Base-by-base conservation (phyloP, 2,797 vertebrate species). In the Coilia nasus region DNA sequence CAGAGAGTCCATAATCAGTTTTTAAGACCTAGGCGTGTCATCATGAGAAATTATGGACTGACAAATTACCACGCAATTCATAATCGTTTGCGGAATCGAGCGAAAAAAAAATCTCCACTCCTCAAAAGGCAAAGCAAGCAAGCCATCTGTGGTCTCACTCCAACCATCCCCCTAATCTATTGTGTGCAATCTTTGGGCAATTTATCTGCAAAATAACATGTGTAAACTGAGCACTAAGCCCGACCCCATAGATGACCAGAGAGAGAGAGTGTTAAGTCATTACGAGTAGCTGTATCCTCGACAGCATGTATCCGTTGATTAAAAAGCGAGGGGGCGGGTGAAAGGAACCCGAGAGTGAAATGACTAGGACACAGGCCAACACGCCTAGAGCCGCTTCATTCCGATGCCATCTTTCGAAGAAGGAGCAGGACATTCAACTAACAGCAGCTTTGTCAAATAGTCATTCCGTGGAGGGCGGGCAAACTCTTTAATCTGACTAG, bases 151-250 rank as follows among this genome's bases (percentile, higher is more conserved):
- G 71, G 71, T 44, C 41, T 78, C 6, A 17, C 71, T 19, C 31
- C 19, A 21, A 19, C 21, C 46, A 47, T 4, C 50, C 50, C n/a
- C 7, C 60, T 23, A 78, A 21, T 78, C 71, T 78, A 78, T 78
- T 78, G 41, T 44, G 71, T 21, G 31, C 41, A 44, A 44, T 78
- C 71, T 78, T 44, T 41, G 71, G 71, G 71, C 19, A 78, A 78
- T 78, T 78, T 78, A 44, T 78, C 71, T 78, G 71, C 71, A 78
- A 78, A 78, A 78, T 78, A 44, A 78, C 31, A 5, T 78, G 64
- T 31, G 21, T 21, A 78, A 78, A 31, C 35, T 2, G 17, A 59
- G 57, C 71, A 21, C 71, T 44, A 78, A 78, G 35, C 71, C 71
- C 19, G 71, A 78, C 31, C 41, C 71, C 15, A 25, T 78, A 44